Evolutionary conservation across 2,888 invertebrate genomes (phyloP), one percentile per base, ranked within the genome.

Genomic region (Lithophane leautieri): DNA sequence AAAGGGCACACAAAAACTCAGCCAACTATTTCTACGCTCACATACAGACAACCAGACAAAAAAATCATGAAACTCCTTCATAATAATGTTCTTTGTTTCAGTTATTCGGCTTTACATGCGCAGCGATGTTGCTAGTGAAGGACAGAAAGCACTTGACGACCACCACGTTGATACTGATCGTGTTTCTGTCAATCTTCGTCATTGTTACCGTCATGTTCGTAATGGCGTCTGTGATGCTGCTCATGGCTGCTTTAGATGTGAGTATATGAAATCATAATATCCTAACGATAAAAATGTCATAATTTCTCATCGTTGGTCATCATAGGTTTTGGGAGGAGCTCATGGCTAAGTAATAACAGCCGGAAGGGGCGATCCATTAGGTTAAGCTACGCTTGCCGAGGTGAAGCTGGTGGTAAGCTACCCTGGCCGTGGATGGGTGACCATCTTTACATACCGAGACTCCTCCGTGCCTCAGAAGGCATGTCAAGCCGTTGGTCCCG

Each of bases 201-300:
- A 77, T 87, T 0, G 70, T 88, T 22, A 88, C 88, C 0, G 60
- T 89, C 9, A n/a, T 87, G 76, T 90, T 88, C 65, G 77, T 87
- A 0, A 19, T 89, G 9, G 75, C 76, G 9, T 87, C 88, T 14
- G 73, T 87, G 3, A 22, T 89, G 60, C 63, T 90, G 14, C 75
- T 88, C 0, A 63, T 86, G 68, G 86, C 89, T 25, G 82, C 86
- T 0, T 76, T 86, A 34, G 86, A 88, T 78, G 90, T 90, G 68
- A 86, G 89, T 89, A 79, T 34, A 34, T 40, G 0, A 44, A 42
- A 1, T 16, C 19, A n/a, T 61, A 28, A 22, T 54, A 12, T 8
- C 2, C 7, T 56, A 56, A 56, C 25, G 12, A 0, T n/a, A 54
- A 2, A 50, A 22, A 9, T 22, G 50, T 22, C 50, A 50, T 50